Percentiles rank a stretch among this genome's conserved stretches.
phyloP scores from a whole-genome alignment of 1,140 invertebrate species.

The Zophobas atratus region DNA sequence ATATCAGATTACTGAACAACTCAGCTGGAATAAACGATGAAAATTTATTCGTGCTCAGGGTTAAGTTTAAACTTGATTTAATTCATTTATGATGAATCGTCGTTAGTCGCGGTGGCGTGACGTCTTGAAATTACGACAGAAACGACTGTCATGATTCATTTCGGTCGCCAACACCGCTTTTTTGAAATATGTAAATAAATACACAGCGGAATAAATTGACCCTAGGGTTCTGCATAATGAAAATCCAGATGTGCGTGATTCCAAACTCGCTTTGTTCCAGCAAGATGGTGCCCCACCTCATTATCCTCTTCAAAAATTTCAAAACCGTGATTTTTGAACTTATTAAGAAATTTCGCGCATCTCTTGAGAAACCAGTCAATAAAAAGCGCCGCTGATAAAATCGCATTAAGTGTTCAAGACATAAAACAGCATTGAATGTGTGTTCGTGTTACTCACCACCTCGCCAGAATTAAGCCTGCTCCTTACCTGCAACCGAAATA shows the following conservation, averaged over 20 bases:
- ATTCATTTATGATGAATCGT: constrained; percentile 1
- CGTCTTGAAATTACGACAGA: not conserved
- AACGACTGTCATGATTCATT: not conserved
- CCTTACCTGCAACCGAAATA: constrained; percentile 27
- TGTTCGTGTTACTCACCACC: constrained; percentile 14
- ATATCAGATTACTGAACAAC: constrained; percentile 33
- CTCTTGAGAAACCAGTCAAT: constrained; percentile 3
- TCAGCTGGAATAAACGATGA: constrained; percentile 35
- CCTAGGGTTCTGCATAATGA: too few relatives aligned
- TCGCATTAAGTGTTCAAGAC: constrained; percentile 19
- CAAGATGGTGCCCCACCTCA: too few relatives aligned
- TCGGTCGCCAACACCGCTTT: too few relatives aligned
- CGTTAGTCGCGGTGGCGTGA: not conserved
- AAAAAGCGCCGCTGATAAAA: constrained; percentile 26
- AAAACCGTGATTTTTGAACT: too few relatives aligned
- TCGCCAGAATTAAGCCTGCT: not conserved
- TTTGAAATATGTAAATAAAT: too few relatives aligned
- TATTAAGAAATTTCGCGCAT: constrained; percentile 14
- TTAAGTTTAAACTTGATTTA: constrained; percentile 10
- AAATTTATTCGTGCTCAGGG: constrained; percentile 28
- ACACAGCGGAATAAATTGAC: too few relatives aligned
- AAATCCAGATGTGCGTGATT: too few relatives aligned
- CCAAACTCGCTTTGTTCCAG: too few relatives aligned
- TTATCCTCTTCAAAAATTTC: too few relatives aligned
- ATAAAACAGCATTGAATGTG: constrained; percentile 1